Base-by-base conservation (phyloP, 1,140 invertebrate genomes). In the Steinernema feltiae region DNA sequence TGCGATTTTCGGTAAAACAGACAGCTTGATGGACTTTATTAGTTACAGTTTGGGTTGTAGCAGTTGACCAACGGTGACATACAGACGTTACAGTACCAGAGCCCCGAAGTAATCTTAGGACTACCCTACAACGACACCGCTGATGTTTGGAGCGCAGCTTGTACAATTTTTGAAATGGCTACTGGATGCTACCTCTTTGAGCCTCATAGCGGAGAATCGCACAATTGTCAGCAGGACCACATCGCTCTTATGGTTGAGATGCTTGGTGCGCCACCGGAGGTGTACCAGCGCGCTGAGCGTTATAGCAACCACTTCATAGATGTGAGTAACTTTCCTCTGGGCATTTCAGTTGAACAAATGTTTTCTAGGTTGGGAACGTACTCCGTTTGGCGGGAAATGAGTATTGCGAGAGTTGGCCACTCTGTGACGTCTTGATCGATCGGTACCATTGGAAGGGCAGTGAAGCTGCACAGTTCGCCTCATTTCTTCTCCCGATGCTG, bases 21-120 rank as follows among this genome's bases (percentile, higher is more conserved):
- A 73, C 41, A 48, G 95, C 94, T 93, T 95, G 35, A 7, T 41
- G 35, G 35, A 41, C 18, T 41, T 18, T 41, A 41, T n/a, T n/a
- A n/a, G n/a, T n/a, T n/a, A n/a, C n/a, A n/a, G n/a, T n/a, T n/a
- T n/a, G n/a, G n/a, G 35, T 41, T 7, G 29, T 29, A 77, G 30
- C 69, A 76, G n/a, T 32, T 30, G 21, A 74, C 73, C 30, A 31
- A 46, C 72, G 71, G 27, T 15, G 69, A 75, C 21, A 75, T 75
- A 69, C 73, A 75, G 69, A 75, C 73, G 7, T 69, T 69, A 17
- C 63, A 75, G 63, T 75, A 75, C 69, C 69, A 35, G 24, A 72
- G 63, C 27, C 72, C 72, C 18, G 73, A 75, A 29, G 18, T 35
- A 30, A 29, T 75, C 1, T 32, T 75, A 27, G 69, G 73, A n/a